A percentile compares a stretch with the other conserved stretches of the same genome.
Conservation (phyloP, 1,140 invertebrate species). For the Phocides pigmalion region DNA sequence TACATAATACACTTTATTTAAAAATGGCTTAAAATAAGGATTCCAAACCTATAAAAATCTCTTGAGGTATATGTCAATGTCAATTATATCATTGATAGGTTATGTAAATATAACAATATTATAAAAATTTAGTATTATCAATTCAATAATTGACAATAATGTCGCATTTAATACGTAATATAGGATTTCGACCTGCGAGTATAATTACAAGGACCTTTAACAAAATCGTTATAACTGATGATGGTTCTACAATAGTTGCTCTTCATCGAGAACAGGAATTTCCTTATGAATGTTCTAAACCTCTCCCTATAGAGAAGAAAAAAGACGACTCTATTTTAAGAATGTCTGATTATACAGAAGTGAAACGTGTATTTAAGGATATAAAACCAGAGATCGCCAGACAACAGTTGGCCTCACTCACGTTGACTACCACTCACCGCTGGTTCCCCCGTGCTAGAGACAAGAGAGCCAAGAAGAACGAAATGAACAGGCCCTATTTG, state of each 20-base stretch:
- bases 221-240: constrained; percentile 87
- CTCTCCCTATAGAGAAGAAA: constrained; percentile 85
- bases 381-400: constrained; percentile 85
- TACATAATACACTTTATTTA: no score
- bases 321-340: constrained; percentile 85
- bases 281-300: constrained; percentile 93
- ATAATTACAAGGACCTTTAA: constrained; percentile 58
- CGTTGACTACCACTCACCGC: constrained; percentile 91
- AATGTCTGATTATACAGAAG: constrained; percentile 85
- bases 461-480: constrained; percentile 87
- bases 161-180: constrained; percentile 48
- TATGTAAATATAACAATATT: no score
- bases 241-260: constrained; percentile 91
- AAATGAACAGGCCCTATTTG: constrained; percentile 89
- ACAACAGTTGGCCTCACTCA: constrained; percentile 89
- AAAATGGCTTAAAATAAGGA: no score
- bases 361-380: constrained; percentile 87
- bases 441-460: constrained; percentile 90
- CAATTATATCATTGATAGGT: background rate
- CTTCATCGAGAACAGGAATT: constrained; percentile 93
- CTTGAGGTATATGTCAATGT: no score
- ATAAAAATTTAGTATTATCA: no score
- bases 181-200: constrained; percentile 35
- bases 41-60: no score
- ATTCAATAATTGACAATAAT: constrained; percentile 41